Evolutionary conservation across 2,888 invertebrate genomes (phyloP), one percentile per base, ranked within the genome.

Genomic region (Dryobota labecula): DNA sequence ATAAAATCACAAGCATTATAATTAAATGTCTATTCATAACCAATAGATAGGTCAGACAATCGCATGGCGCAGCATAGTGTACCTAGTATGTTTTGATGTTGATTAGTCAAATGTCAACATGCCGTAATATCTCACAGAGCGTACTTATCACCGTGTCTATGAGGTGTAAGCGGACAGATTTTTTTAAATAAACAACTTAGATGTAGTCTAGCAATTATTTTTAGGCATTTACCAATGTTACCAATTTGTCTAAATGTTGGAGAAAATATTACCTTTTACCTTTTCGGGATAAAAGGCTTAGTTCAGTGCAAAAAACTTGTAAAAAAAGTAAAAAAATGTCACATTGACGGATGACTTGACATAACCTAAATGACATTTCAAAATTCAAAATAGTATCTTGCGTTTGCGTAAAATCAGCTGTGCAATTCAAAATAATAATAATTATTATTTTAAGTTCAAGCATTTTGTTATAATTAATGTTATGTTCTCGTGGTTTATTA

Each of bases 341-440:
- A 36, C n/a, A 9, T 41, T 57, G 70, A 47, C 56, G 20, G 45
- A 13, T 45, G 53, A 36, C 15, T 20, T 43, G 30, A 27, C 43
- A n/a, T 15, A 0, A 30, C n/a, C 11, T 41, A 43, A 0, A 49
- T 74, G 78, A 77, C 73, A 60, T 43, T 63, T 60, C 33, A 53
- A 58, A 54, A n/a, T n/a, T n/a, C n/a, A n/a, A n/a, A n/a, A n/a
- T n/a, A n/a, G n/a, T 45, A 53, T 13, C 8, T 33, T 41, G 24
- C 13, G 27, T 43, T 6, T 33, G 57, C 7, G 0, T 51, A 33
- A 69, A 60, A 76, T 58, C 76, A 73, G 73, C 78, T 72, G 79
- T 54, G 38, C 13, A 53, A 62, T 53, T 43, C 47, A 24, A 53
- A 66, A 54, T 60, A 67, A 33, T 8, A 27, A 0, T 18, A 58